Base-by-base conservation (phyloP, 1,140 invertebrate genomes). In the Sitophilus oryzae region DNA sequence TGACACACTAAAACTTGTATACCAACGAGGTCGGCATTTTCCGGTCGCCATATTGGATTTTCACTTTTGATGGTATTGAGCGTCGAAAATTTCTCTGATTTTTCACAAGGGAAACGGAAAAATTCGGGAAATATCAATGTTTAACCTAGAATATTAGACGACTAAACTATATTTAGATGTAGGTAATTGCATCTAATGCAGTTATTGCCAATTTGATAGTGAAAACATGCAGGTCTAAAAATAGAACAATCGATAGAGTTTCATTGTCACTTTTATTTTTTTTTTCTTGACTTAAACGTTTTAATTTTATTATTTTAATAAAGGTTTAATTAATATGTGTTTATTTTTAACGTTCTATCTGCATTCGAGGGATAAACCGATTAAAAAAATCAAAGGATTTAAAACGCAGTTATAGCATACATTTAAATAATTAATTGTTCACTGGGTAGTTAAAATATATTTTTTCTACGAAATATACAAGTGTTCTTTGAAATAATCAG, bases 11-110 rank as follows among this genome's bases (percentile, higher is more conserved):
- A 19, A 20, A 40, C 40, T 35, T 35, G 42, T 50, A 25, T 41
- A 18, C 36, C 38, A 44, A 50, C 15, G 36, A 19, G 41, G 42
- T 30, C 8, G 36, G 47, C 50, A 51, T 10, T 21, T 57, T 47
- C 36, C 22, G 51, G 61, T 55, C 44, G 70, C 70, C 70, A 72
- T 72, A 54, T 72, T 72, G 70, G 59, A 66, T 69, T 69, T 70
- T 71, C 70, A 71, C 70, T 70, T 70, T 70, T 70, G 62, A 71
- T 66, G 52, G 58, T 69, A 69, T 69, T 64, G 68, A 68, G 61
- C 66, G 65, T 49, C 25, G 30, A 54, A 56, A 55, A 52, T 30
- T 45, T 30, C 44, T 30, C 25, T 11, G 36, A 16, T 1, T n/a
- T 16, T 5, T 2, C 9, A 5, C 36, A 40, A 43, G 37, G 16